Conservation (phyloP, 2,888 invertebrate genomes). For the Chloromyia formosa region DNA sequence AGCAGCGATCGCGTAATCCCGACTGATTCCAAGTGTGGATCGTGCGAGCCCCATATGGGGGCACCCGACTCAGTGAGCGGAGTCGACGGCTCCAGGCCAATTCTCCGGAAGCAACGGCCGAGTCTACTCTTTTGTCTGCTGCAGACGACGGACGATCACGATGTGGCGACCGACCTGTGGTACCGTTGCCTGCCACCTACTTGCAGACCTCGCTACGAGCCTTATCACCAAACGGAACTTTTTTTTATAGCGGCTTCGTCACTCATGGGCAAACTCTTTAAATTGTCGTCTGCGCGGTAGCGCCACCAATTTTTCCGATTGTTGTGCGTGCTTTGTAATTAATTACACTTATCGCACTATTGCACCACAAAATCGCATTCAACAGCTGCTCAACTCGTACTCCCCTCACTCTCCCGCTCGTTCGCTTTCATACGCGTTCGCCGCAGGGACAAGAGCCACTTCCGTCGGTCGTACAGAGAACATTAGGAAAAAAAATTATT, state of each 20-base stretch:
- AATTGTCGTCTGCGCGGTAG: constrained; percentile 24
- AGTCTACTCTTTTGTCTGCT: background rate
- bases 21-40: background rate
- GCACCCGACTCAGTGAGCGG: too few species aligned
- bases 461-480: too few species aligned
- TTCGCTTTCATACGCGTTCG: too few species aligned
- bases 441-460: too few species aligned
- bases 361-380: too few species aligned
- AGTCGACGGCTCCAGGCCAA: background rate
- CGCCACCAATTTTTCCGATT: constrained; percentile 26
- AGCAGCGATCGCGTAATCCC: background rate
- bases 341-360: too few species aligned
- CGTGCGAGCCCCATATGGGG: constrained; percentile 28
- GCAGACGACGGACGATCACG: background rate
- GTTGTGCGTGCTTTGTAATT: too few species aligned
- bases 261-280: background rate
- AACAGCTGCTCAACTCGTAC: too few species aligned
- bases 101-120: background rate
- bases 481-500: too few species aligned
- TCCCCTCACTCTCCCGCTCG: too few species aligned
- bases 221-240: background rate
- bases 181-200: constrained; percentile 15
- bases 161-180: background rate
- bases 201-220: background rate
- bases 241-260: background rate